Base-by-base conservation (phyloP, 2,888 invertebrate species). In the Caenorhabditis sulstoni region DNA sequence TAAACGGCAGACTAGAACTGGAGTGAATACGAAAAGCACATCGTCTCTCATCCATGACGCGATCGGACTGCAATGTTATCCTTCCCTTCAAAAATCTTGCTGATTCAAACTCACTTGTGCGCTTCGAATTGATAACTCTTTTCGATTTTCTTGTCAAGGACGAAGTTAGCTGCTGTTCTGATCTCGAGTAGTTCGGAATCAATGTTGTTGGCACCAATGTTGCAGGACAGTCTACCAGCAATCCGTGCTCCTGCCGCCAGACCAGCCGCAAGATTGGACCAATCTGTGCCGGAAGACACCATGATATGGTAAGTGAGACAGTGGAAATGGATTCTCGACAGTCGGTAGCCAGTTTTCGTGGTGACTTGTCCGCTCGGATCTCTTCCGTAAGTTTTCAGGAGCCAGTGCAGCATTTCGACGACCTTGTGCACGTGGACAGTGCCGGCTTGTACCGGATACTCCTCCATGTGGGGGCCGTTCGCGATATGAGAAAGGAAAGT, bases 261-360 rank as follows among this genome's bases (percentile, higher is more conserved):
- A 11, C 91, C 91, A 0, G 91, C 89, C 4, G 87, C 89, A 20
- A 89, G 86, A 79, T 92, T 92, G 11, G 86, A 86, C 92, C 92
- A 92, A 49, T 90, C 90, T 20, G 88, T 86, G 20, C 90, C 90
- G 9, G 81, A 71, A 29, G 84, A 85, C 8, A 88, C 92, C 71
- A 91, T 89, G 22, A 92, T 90, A 84, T 92, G 92, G 83, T 90
- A 92, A 3, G 91, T 91, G 18, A 92, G 86, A n/a, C 91, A 91
- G 79, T 92, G 91, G 81, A 92, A 92, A 83, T 92, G 92, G 39
- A 92, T 89, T 49, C 92, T 83, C 18, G 91, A 91, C 35, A 92
- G 89, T 53, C 91, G 87, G 62, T 87, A 87, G 45, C 81, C 86
- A 57, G 39, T 89, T 87, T 77, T 87, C 76, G 62, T 80, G 11